A percentile compares a stretch with the other conserved stretches of the same genome.
Evolutionary conservation across 2,888 invertebrate genomes (phyloP).

Genomic region (Perdita meconis): DNA sequence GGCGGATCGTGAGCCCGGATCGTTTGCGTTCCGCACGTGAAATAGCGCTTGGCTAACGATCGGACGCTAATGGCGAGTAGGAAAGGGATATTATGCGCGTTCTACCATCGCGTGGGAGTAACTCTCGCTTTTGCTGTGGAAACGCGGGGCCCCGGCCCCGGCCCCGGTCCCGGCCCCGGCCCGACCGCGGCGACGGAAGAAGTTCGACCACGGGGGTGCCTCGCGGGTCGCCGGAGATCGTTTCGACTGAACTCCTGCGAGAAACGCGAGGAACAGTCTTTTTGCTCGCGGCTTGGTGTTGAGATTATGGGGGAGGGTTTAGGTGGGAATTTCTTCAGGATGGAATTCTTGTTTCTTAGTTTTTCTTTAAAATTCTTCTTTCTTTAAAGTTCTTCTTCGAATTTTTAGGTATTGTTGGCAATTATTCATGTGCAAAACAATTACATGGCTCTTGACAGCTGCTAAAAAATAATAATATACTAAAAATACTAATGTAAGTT

Average conservation of each 20-base stretch:
- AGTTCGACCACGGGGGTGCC: conserved; percentile 39
- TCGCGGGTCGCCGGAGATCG: conserved; percentile 5
- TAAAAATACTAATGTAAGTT: too few relatives aligned
- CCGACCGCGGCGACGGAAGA: conserved; percentile 61
- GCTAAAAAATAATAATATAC: too few relatives aligned
- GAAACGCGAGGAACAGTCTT: not conserved
- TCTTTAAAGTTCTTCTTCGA: too few relatives aligned
- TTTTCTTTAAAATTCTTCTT: too few relatives aligned
- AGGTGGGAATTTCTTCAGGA: not conserved
- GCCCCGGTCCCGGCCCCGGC: too few relatives aligned
- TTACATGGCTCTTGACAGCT: too few relatives aligned
- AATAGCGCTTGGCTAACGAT: conserved; percentile 61
- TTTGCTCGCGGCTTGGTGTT: not conserved
- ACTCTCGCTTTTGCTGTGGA: conserved; percentile 60
- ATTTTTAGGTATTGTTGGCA: too few relatives aligned
- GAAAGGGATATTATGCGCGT: conserved; percentile 60
- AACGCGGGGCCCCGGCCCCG: conserved; percentile 44
- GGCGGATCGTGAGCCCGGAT: conserved; percentile 49
- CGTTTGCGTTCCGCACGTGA: conserved; percentile 55
- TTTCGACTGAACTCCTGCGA: not conserved
- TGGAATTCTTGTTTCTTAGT: too few relatives aligned
- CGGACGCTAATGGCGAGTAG: conserved; percentile 64
- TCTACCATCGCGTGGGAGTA: conserved; percentile 59
- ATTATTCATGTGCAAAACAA: too few relatives aligned
- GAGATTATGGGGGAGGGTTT: not conserved